Percentiles rank a stretch among this genome's conserved stretches.
Conservation (phyloP, 2,113 vertebrate species). For the Hyperoodon ampullatus region DNA sequence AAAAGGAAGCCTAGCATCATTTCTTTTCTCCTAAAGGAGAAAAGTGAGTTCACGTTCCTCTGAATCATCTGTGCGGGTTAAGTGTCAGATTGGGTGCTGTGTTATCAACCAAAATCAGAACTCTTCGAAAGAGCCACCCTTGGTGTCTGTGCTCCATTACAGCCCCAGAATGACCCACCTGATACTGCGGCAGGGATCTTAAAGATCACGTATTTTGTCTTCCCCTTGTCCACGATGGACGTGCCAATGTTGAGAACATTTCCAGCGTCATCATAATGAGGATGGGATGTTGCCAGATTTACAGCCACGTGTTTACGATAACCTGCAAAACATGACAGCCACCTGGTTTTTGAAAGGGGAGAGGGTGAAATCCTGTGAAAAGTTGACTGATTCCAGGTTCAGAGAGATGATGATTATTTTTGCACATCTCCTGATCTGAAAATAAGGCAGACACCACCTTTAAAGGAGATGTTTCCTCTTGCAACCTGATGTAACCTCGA, state of each 20-base stretch:
- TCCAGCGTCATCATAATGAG: slow-evolving; percentile 94
- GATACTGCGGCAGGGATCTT: slow-evolving; percentile 89
- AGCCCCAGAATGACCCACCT: slow-evolving; percentile 81
- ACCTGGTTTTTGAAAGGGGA: not conserved
- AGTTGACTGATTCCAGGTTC: not conserved
- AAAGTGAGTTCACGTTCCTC: not conserved
- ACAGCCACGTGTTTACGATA: slow-evolving; percentile 92
- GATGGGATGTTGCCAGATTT: slow-evolving; percentile 94
- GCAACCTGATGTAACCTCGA: not conserved
- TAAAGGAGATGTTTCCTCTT: not conserved
- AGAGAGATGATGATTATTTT: not conserved
- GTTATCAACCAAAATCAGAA: not conserved
- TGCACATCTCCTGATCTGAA: not conserved
- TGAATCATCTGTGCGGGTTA: not conserved
- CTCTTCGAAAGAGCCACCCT: not conserved
- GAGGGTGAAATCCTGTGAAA: not conserved
- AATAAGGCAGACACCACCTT: not conserved
- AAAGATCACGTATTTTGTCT: slow-evolving; percentile 93
- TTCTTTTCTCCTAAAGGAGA: not conserved
- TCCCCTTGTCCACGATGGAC: slow-evolving; percentile 90
- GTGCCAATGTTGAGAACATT: slow-evolving; percentile 96
- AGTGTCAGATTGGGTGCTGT: not conserved
- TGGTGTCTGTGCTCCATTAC: not conserved
- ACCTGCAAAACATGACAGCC: slow-evolving; percentile 83
- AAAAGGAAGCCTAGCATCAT: not conserved